These are phyloP conservation scores for Leucopsar rothschildi DNA, from an alignment of 2,113 vertebrate genomes.

Conservation along the genomic window DNA sequence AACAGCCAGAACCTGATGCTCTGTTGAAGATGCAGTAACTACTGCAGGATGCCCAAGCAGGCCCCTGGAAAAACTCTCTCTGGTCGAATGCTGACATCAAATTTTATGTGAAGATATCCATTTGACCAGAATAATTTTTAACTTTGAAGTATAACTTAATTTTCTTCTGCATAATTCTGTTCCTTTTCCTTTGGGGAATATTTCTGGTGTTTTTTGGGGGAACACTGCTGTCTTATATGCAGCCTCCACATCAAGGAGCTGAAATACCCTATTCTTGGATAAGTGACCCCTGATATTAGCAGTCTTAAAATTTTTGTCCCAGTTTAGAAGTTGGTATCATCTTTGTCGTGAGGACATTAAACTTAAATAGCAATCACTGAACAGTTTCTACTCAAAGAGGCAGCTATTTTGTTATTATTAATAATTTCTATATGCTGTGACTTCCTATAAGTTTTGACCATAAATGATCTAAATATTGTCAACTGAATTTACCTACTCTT, in stretches of 20 bases:
- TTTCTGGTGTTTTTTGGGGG: neutral
- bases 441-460: neutral
- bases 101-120: neutral
- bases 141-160: neutral
- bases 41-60: neutral
- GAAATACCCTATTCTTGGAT: neutral
- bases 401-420: neutral
- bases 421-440: neutral
- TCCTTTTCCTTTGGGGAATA: neutral
- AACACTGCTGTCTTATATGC: neutral
- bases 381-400: neutral
- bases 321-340: neutral
- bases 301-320: neutral
- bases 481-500: neutral
- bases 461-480: neutral
- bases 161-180: neutral
- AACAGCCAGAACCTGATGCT: neutral
- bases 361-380: neutral
- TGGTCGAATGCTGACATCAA: neutral
- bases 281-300: neutral
- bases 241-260: neutral
- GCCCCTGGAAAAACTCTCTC: neutral
- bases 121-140: neutral
- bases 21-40: neutral
- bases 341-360: neutral